Evolutionary conservation across 2,888 invertebrate genomes (phyloP).

Genomic region (Coremacera marginata): DNA sequence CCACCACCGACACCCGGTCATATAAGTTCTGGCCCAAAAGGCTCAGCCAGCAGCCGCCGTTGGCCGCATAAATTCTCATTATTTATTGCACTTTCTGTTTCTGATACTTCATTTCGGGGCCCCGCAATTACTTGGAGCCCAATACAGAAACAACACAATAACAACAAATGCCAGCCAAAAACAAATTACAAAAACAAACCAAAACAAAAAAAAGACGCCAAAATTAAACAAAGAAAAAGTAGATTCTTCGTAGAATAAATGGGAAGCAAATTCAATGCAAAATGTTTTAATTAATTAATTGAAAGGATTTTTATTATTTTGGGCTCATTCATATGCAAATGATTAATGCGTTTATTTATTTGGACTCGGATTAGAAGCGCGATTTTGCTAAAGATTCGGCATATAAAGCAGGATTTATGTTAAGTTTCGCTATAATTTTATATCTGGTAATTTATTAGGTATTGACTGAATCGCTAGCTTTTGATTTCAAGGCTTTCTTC

Average conservation of each 20-base stretch:
- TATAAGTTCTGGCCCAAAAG: background rate
- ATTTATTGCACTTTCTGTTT: constrained; percentile 67
- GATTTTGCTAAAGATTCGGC: background rate
- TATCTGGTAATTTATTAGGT: too few relatives aligned
- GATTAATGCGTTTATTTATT: constrained; percentile 58
- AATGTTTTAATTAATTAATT: constrained; percentile 67
- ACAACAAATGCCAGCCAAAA: constrained; percentile 32
- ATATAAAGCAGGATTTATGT: too few relatives aligned
- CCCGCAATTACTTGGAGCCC: constrained; percentile 11
- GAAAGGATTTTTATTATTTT: constrained; percentile 62
- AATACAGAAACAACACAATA: background rate
- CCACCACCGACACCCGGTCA: background rate
- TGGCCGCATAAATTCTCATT: constrained; percentile 64
- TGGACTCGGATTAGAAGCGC: constrained; percentile 4
- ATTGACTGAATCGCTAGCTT: too few relatives aligned
- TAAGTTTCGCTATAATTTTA: too few relatives aligned
- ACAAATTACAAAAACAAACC: constrained; percentile 6
- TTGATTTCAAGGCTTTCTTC: too few relatives aligned
- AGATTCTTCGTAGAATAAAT: constrained; percentile 63
- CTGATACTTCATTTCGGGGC: constrained; percentile 65
- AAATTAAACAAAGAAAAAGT: constrained; percentile 64
- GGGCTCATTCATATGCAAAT: constrained; percentile 63
- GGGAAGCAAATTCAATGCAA: constrained; percentile 51
- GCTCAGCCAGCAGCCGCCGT: constrained; percentile 25
- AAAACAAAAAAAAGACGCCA: background rate